A percentile compares a stretch with the other conserved stretches of the same genome.
These are phyloP conservation scores for Smittia aterrima DNA, from an alignment of 2,888 invertebrate genomes.

Conservation along the genomic window DNA sequence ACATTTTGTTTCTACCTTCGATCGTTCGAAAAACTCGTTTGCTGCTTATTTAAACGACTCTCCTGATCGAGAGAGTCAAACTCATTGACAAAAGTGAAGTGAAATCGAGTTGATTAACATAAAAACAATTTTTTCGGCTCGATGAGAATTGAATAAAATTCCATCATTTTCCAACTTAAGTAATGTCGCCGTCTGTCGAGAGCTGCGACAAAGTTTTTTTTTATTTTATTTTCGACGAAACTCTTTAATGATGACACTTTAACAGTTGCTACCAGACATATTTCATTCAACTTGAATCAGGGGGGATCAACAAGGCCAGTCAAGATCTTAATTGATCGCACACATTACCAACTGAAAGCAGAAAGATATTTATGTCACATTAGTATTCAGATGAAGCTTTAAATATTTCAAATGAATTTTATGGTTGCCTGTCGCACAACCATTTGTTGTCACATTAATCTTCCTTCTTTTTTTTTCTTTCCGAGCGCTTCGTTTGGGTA, in stretches of 20 bases:
- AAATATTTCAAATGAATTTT: slow-evolving; percentile 39
- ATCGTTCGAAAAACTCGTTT: slow-evolving; percentile 1
- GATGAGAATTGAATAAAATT: too few species aligned
- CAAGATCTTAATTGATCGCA: slow-evolving; percentile 30
- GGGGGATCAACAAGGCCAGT: not conserved
- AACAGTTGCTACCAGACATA: not conserved
- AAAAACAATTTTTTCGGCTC: too few species aligned
- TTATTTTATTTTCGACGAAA: not conserved
- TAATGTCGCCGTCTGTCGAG: not conserved
- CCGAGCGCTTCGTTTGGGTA: too few species aligned
- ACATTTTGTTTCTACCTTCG: slow-evolving; percentile 4
- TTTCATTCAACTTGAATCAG: not conserved
- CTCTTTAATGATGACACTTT: slow-evolving; percentile 10
- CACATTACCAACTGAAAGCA: slow-evolving; percentile 4
- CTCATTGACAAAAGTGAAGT: not conserved
- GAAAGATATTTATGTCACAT: slow-evolving; percentile 38
- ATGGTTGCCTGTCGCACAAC: slow-evolving; percentile 39
- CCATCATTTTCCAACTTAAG: too few species aligned
- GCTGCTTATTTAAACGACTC: not conserved
- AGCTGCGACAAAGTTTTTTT: not conserved
- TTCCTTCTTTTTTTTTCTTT: not conserved
- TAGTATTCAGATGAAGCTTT: slow-evolving; percentile 36
- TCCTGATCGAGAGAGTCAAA: not conserved
- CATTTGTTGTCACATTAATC: slow-evolving; percentile 38
- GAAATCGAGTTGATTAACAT: too few species aligned